Evolutionary conservation across 2,888 invertebrate species (phyloP).

Genomic region (Camponotus fellah): DNA sequence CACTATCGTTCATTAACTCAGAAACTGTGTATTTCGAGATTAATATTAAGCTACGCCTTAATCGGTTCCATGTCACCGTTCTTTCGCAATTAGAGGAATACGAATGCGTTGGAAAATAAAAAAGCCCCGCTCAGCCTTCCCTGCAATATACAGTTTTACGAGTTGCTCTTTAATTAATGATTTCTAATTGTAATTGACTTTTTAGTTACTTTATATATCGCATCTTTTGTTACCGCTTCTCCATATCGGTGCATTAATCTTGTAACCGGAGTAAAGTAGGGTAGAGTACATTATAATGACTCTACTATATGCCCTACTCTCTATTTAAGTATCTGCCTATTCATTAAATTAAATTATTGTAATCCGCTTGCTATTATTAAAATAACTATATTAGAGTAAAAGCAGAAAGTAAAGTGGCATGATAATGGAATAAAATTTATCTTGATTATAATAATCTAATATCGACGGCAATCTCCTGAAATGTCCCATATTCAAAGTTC

Average conservation of each 20-base stretch:
- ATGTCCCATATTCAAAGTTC: constrained; percentile 17
- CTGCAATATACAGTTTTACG: not conserved
- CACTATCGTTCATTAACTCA: constrained; percentile 6
- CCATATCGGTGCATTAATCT: constrained; percentile 6
- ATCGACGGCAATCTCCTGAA: constrained; percentile 3
- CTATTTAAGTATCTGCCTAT: not conserved
- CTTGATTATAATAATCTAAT: constrained; percentile 18
- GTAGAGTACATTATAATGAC: constrained; percentile 6
- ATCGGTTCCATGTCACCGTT: constrained; percentile 8
- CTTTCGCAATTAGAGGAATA: not conserved
- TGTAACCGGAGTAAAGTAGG: not conserved
- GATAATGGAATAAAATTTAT: constrained; percentile 19
- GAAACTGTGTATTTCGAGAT: not conserved
- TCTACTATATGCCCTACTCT: not conserved
- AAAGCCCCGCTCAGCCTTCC: not conserved
- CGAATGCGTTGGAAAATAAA: not conserved
- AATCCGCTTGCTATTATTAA: not conserved
- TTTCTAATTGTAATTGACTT: constrained; percentile 1
- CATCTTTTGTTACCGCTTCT: not conserved
- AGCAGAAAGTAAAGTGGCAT: not conserved
- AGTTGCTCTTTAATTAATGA: not conserved
- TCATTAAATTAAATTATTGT: constrained; percentile 36
- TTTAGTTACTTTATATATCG: not conserved
- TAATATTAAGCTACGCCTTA: not conserved
- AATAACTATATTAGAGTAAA: constrained; percentile 4